Base-by-base conservation (phyloP, 35 echinoderm and acorn worm genomes). In the Hemicentrotus pulcherrimus region DNA sequence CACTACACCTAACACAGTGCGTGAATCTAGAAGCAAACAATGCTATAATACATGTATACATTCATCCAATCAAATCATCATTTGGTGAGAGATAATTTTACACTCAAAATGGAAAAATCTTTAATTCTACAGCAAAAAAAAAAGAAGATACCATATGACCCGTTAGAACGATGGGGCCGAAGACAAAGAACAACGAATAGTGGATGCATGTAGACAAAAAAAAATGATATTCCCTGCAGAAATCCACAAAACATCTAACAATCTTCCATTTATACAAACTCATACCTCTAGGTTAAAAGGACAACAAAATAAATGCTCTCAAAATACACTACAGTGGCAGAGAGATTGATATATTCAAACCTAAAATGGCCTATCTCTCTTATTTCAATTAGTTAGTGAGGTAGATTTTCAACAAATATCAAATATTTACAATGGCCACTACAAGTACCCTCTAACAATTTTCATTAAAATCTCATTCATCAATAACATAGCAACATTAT, bases 401-500 rank as follows among this genome's bases (percentile, higher is more conserved):
- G 65, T 78, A 78, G 65, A 78, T 78, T 78, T n/a, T 78, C 65
- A n/a, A 78, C 65, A 78, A 28, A 78, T 78, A 78, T 78, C 65
- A 78, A 78, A 78, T 78, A 78, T 78, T 78, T 78, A 78, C 65
- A 78, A 28, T 28, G 65, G 65, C 65, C 28, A 78, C 65, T 28
- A 78, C 19, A 78, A 78, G 65, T 78, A 78, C 65, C 65, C 65
- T 78, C 65, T 24, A 71, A 71, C 61, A 71, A 71, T 71, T n/a
- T 78, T 78, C 65, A 78, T 78, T 78, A 78, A 78, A 78, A 78
- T 78, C 65, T 78, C 65, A 78, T 78, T 78, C 28, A 78, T n/a
- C 22, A 78, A 78, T 28, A 78, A 78, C 65, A 78, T 28, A 78
- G 65, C 65, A 78, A 78, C n/a, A 78, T 78, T 8, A 78, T 78